Base-by-base conservation (phyloP, 2,888 invertebrate species). In the Acanthosoma haemorrhoidale region DNA sequence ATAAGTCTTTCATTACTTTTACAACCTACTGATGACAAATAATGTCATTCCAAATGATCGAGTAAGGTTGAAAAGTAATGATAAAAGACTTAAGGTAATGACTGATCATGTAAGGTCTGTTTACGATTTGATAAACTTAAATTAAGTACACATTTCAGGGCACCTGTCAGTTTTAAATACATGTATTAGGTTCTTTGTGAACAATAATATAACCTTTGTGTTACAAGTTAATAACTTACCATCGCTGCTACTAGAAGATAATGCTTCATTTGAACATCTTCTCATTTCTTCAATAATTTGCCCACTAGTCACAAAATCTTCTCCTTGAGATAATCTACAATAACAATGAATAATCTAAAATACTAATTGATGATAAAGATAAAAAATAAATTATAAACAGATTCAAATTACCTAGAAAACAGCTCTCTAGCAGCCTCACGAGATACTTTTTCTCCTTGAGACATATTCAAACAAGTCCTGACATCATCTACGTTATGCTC, bases 271-370 rank as follows among this genome's bases (percentile, higher is more conserved):
- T 16, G 67, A 67, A 34, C 67, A 67, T 41, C 34, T 67, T 31
- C 67, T 29, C 67, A 67, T 90, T 74, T 88, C 87, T 66, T 86
- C 84, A 80, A 89, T 90, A 13, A 94, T 79, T 77, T 93, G 93
- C 15, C 88, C 87, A n/a, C 91, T 91, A 32, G 93, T 93, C 72
- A 94, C 92, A 76, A 89, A 92, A 76, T 93, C 91, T 77, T 91
- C 90, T 21, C 90, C 92, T 80, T 92, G 92, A 2, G 92, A 90
- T 60, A 94, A 80, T 78, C 92, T 92, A 74, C n/a, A n/a, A 13
- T 18, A 38, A 38, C 34, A 18, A n/a, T 25, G 3, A 34, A 0
- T 3, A 13, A 3, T 18, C 2, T 4, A 16, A 25, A 1, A 63
- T 6, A 63, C 4, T n/a, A 2, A 0, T 25, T 21, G 18, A 18